Evolutionary conservation across 2,888 invertebrate genomes (phyloP).

Genomic region (Conchocele bisecta): DNA sequence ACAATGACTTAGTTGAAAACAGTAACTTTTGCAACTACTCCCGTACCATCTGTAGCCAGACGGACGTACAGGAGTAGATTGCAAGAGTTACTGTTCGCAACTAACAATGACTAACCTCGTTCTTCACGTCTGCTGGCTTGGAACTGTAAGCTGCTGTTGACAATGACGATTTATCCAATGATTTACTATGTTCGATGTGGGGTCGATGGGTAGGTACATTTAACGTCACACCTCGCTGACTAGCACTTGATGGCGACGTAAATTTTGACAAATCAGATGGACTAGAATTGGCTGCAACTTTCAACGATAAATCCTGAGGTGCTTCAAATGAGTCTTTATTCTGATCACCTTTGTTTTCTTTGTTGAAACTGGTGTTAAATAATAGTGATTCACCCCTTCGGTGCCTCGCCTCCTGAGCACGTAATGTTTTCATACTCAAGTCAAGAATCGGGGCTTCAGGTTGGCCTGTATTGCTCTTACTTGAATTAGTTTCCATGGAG

Average conservation of each 20-base stretch:
- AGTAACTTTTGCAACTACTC: too few relatives aligned
- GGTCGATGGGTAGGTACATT: slow-evolving; percentile 42
- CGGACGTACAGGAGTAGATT: too few relatives aligned
- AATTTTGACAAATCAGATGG: not conserved
- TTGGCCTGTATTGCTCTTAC: slow-evolving; percentile 4
- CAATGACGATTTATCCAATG: too few relatives aligned
- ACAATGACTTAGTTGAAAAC: too few relatives aligned
- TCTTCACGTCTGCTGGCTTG: too few relatives aligned
- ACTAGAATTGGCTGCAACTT: slow-evolving; percentile 15
- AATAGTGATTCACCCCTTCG: slow-evolving; percentile 52
- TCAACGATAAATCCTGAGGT: slow-evolving; percentile 55
- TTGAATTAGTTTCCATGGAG: slow-evolving; percentile 22
- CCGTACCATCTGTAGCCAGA: too few relatives aligned
- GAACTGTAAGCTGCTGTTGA: too few relatives aligned
- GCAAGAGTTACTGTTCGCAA: too few relatives aligned
- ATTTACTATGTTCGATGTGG: too few relatives aligned
- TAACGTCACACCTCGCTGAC: slow-evolving; percentile 40
- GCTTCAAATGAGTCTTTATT: slow-evolving; percentile 30
- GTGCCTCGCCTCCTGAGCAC: slow-evolving; percentile 54
- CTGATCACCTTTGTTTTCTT: slow-evolving; percentile 13
- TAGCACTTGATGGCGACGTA: slow-evolving; percentile 13
- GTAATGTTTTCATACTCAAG: slow-evolving; percentile 73
- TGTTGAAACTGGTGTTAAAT: slow-evolving; percentile 54
- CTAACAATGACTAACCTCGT: too few relatives aligned
- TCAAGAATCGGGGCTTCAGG: slow-evolving; percentile 57